Evolutionary conservation across 92 coral and sea anemone species (phyloP).

Genomic region (Bergia sp.): DNA sequence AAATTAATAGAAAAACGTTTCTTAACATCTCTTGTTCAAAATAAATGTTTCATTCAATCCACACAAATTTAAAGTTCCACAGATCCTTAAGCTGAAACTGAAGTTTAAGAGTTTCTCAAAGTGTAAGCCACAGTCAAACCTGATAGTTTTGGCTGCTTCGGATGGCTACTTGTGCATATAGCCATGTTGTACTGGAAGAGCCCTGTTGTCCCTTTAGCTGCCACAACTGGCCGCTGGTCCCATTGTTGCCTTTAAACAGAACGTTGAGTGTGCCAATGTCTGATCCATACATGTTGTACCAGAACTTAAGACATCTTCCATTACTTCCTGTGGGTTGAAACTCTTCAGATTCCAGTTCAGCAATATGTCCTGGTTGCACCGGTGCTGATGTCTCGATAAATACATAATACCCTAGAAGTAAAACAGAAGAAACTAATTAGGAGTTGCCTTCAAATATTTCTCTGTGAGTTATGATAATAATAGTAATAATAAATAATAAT

Average conservation of each 20-base stretch:
- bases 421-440: background rate
- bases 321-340: conserved; percentile 91
- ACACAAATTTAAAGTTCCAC: background rate
- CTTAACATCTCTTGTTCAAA: too few species aligned
- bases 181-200: conserved; percentile 53
- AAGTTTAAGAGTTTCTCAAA: background rate
- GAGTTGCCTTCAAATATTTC: too few species aligned
- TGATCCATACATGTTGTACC: conserved; percentile 92
- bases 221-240: conserved; percentile 77
- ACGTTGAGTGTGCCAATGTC: conserved; percentile 76
- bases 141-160: conserved; percentile 70
- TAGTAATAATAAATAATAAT: too few species aligned
- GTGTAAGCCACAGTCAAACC: conserved; percentile 50
- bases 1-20: too few species aligned
- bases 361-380: conserved; percentile 71
- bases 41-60: background rate
- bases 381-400: conserved; percentile 91
- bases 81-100: too few species aligned
- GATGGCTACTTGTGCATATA: conserved; percentile 87
- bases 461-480: too few species aligned
- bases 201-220: conserved; percentile 68
- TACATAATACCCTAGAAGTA: conserved; percentile 76
- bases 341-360: conserved; percentile 82
- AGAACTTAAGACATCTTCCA: conserved; percentile 94
- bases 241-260: conserved; percentile 64